Conservation (phyloP, 53 echinoderm and acorn worm genomes). For the Astropecten irregularis region DNA sequence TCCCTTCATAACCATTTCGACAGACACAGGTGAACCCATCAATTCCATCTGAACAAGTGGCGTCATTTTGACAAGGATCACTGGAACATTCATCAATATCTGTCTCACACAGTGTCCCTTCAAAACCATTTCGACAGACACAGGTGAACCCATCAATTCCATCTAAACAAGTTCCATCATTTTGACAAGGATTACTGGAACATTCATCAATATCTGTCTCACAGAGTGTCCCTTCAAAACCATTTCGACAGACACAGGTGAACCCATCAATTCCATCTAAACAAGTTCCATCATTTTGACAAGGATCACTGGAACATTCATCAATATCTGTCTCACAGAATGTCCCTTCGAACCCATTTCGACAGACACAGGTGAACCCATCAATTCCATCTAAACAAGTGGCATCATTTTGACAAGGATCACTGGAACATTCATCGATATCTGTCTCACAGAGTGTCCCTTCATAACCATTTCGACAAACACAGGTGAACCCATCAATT, state of each 20-base stretch:
- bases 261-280: not conserved
- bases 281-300: constrained; percentile 4
- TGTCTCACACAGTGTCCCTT: constrained; percentile 3
- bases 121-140: not conserved
- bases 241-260: not conserved
- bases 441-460: not conserved
- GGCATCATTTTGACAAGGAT: constrained; percentile 12
- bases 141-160: not conserved
- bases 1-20: not conserved
- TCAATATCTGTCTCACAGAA: constrained; percentile 1
- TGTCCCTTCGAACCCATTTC: not conserved
- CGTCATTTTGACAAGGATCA: constrained; percentile 16
- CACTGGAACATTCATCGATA: constrained; percentile 3
- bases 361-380: not conserved
- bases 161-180: constrained; percentile 2
- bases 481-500: constrained; percentile 1
- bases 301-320: constrained; percentile 17
- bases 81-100: constrained; percentile 17
- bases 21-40: not conserved
- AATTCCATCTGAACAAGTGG: constrained; percentile 14
- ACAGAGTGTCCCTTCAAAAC: constrained; percentile 12
- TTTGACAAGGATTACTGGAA: not conserved
- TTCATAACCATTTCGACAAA: not conserved
- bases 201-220: constrained; percentile 18
- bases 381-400: not conserved